Conservation (phyloP, 2,797 vertebrate species). For the Buceros bicornis region DNA sequence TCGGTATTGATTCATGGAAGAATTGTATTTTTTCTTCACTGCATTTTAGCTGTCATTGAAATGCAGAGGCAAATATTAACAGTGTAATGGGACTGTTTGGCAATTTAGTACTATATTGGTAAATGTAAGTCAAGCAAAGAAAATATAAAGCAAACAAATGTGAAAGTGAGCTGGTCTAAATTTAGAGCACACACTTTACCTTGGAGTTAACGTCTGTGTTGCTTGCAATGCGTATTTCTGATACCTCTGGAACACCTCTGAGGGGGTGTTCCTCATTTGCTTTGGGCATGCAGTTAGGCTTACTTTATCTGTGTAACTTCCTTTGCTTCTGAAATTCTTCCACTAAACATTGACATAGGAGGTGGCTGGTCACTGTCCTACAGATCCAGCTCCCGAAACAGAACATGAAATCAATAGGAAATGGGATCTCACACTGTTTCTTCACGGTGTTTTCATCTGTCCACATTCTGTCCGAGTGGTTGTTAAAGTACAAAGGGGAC, state of each 20-base stretch:
- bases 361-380: background rate
- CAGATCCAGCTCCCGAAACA: background rate
- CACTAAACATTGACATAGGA: background rate
- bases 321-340: background rate
- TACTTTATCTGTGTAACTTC: background rate
- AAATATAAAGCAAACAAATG: background rate
- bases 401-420: background rate
- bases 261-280: background rate
- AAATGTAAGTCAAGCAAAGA: slow-evolving; percentile 36
- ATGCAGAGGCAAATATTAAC: slow-evolving; percentile 35
- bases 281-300: background rate
- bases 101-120: background rate
- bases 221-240: background rate
- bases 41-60: background rate
- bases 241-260: background rate
- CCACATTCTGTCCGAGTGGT: background rate
- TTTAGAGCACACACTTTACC: background rate
- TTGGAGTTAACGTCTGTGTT: background rate
- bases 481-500: background rate
- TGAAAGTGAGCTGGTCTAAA: background rate
- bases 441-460: background rate
- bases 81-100: background rate
- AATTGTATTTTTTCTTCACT: background rate
- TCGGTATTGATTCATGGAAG: background rate
- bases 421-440: background rate